Conservation (phyloP, 1,140 invertebrate species). For the Atta texana region DNA sequence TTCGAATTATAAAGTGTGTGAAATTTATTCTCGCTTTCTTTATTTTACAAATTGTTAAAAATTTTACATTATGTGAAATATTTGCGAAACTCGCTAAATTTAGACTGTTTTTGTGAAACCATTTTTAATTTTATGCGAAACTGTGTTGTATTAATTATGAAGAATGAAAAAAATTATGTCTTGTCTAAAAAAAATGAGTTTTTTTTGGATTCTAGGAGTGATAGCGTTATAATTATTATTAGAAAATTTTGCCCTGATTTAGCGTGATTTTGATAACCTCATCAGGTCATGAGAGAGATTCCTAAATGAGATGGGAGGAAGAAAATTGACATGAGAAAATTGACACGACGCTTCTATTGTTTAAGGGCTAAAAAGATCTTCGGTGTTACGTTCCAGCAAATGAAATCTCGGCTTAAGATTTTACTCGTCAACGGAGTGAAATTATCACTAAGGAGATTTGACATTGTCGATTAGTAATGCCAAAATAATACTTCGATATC, state of each 20-base stretch:
- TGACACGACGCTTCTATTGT: conserved; percentile 30
- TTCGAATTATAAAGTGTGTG: neutral
- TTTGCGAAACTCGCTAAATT: neutral
- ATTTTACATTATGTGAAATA: neutral
- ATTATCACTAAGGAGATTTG: conserved; percentile 1
- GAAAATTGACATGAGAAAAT: conserved; percentile 43
- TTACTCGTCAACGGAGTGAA: neutral
- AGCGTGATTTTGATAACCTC: conserved; percentile 22
- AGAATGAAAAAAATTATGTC: neutral
- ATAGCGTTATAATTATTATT: neutral
- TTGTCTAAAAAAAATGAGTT: neutral
- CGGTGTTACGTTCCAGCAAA: neutral
- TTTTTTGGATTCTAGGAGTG: neutral
- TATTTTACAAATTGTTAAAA: neutral
- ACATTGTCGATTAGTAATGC: neutral
- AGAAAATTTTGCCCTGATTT: neutral
- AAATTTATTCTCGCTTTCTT: neutral
- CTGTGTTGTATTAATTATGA: neutral
- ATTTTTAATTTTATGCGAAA: neutral
- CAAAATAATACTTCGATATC: neutral
- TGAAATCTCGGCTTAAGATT: conserved; percentile 29
- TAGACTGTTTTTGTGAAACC: neutral
- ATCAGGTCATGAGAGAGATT: neutral
- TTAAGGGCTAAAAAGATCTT: conserved; percentile 36
- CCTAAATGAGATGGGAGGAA: neutral